phyloP scores from a whole-genome alignment of 2,797 vertebrate species.

The Gadopsis marmoratus region DNA sequence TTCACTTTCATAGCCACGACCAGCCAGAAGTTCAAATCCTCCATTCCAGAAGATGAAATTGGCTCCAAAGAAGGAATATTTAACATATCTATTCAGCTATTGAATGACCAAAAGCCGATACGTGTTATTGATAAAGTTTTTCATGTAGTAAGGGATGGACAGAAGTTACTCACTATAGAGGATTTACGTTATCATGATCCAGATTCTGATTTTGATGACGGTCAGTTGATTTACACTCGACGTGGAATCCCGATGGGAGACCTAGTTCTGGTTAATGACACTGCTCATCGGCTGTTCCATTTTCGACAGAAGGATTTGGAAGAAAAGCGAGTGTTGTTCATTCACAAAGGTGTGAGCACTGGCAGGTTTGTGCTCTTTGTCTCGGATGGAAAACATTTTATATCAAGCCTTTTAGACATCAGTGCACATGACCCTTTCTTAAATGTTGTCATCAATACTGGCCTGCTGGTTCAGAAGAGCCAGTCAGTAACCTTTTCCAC shows the following conservation, averaged over 20 bases:
- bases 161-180: constrained; percentile 87
- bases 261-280: constrained; percentile 89
- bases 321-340: constrained; percentile 88
- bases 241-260: constrained; percentile 92
- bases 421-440: constrained; percentile 89
- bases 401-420: constrained; percentile 90
- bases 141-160: constrained; percentile 86
- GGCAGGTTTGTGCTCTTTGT: constrained; percentile 93
- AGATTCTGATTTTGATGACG: constrained; percentile 91
- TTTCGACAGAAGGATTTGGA: constrained; percentile 90
- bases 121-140: constrained; percentile 90
- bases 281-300: constrained; percentile 88
- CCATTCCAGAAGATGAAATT: constrained; percentile 56
- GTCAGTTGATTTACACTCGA: constrained; percentile 88
- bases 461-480: constrained; percentile 90
- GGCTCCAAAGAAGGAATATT: constrained; percentile 85
- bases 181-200: constrained; percentile 91
- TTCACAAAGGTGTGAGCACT: constrained; percentile 86
- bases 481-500: constrained; percentile 79
- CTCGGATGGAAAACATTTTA: constrained; percentile 91
- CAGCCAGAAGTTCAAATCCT: constrained; percentile 68
- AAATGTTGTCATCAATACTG: constrained; percentile 87
- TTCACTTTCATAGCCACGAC: constrained; percentile 87
- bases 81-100: constrained; percentile 86
- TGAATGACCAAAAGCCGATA: constrained; percentile 93